A percentile compares a stretch with the other conserved stretches of the same genome.
Evolutionary conservation across 2,888 invertebrate species (phyloP).

Genomic region (Creontiades dilutus): DNA sequence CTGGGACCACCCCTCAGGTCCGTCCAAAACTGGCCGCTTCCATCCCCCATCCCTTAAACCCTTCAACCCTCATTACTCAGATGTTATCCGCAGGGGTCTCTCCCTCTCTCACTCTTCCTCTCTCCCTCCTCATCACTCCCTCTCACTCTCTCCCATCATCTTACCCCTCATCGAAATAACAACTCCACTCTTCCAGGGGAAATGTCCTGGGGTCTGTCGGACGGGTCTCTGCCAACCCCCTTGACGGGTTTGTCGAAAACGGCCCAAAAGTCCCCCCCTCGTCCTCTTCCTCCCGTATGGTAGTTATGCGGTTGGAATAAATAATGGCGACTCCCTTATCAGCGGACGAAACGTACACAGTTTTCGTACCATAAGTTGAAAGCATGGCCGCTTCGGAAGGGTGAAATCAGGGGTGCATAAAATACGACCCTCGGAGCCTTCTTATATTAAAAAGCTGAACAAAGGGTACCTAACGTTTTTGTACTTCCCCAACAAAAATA

Average conservation of each 20-base stretch:
- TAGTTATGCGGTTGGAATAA: neutral
- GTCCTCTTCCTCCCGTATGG: neutral
- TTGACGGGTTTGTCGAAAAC: neutral
- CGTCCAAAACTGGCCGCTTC: neutral
- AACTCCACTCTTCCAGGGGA: neutral
- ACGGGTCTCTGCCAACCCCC: neutral
- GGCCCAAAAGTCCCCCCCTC: neutral
- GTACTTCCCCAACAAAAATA: too few species aligned
- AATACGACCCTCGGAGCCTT: too few species aligned
- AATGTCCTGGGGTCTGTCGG: neutral
- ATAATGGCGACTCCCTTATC: neutral
- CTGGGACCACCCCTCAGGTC: neutral
- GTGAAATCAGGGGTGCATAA: too few species aligned
- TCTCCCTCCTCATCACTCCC: neutral
- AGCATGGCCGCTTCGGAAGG: too few species aligned
- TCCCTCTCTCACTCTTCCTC: neutral
- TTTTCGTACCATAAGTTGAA: too few species aligned
- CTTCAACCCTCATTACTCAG: conserved; percentile 71
- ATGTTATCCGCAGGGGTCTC: conserved; percentile 58
- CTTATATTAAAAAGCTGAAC: too few species aligned
- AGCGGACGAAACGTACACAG: neutral
- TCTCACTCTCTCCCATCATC: conserved; percentile 13
- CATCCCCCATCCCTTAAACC: neutral
- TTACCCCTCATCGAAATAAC: neutral
- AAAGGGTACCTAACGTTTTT: too few species aligned